These are phyloP conservation scores for Porites lutea DNA, from an alignment of 64 coral and sea anemone species.

Conservation along the genomic window DNA sequence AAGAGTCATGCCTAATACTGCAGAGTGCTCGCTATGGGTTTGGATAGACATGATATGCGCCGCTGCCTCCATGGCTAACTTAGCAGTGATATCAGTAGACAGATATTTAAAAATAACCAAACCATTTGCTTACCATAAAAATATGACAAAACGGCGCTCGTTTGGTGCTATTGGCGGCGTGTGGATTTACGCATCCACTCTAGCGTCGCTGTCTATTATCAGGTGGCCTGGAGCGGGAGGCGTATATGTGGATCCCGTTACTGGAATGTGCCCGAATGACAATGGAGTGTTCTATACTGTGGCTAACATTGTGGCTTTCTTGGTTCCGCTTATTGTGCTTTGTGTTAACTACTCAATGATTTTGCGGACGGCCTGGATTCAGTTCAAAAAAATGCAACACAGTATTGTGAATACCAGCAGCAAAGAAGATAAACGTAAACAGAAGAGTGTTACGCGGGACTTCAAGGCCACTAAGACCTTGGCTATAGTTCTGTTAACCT, in stretches of 20 bases:
- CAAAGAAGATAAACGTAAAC: slow-evolving; percentile 79
- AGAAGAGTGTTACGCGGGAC: slow-evolving; percentile 55
- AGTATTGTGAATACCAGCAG: slow-evolving; percentile 21
- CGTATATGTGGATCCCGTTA: neutral
- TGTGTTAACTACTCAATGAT: slow-evolving; percentile 74
- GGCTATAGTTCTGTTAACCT: slow-evolving; percentile 77
- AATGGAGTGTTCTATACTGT: slow-evolving; percentile 84
- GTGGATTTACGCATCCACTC: slow-evolving; percentile 71
- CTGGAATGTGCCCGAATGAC: slow-evolving; percentile 32
- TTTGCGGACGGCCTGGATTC: slow-evolving; percentile 69
- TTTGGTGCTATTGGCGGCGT: slow-evolving; percentile 70
- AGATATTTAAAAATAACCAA: slow-evolving; percentile 94
- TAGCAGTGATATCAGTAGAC: slow-evolving; percentile 87
- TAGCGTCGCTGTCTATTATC: slow-evolving; percentile 71
- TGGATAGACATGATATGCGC: slow-evolving; percentile 86
- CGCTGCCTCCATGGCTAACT: slow-evolving; percentile 84
- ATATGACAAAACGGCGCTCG: slow-evolving; percentile 74
- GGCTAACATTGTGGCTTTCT: slow-evolving; percentile 81
- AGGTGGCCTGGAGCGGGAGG: slow-evolving; percentile 34
- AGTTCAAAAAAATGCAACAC: slow-evolving; percentile 93
- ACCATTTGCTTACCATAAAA: slow-evolving; percentile 83
- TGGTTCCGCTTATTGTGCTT: slow-evolving; percentile 64
- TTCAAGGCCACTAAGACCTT: slow-evolving; percentile 95
- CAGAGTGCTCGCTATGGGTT: slow-evolving; percentile 64
- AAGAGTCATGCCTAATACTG: neutral